phyloP scores from a whole-genome alignment of 2,888 invertebrate genomes.

The Argyra leucocephala region DNA sequence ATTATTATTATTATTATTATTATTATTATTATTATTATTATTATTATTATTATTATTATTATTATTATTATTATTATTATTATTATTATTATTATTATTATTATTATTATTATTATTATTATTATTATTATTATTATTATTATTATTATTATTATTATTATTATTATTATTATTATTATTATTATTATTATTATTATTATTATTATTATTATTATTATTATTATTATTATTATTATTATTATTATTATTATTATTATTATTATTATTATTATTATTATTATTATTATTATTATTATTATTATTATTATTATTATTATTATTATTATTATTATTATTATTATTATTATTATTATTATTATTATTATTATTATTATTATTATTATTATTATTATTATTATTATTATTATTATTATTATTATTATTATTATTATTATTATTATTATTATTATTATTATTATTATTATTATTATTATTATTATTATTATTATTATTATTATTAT shows the following conservation, averaged over 20 bases:
- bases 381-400: no score
- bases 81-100: conserved; percentile 25
- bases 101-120: conserved; percentile 20
- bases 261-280: neutral
- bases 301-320: neutral
- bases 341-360: neutral
- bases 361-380: conserved; percentile 2
- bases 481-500: no score
- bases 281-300: neutral
- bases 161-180: conserved; percentile 18
- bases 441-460: no score
- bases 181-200: neutral
- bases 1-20: neutral
- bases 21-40: conserved; percentile 35
- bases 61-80: conserved; percentile 19
- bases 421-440: no score
- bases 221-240: neutral
- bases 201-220: neutral
- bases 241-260: neutral
- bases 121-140: conserved; percentile 24
- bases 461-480: no score
- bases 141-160: conserved; percentile 22
- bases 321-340: neutral
- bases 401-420: no score
- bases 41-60: conserved; percentile 11